Conservation (phyloP, 2,797 vertebrate species). For the Bovichtus diacanthus region DNA sequence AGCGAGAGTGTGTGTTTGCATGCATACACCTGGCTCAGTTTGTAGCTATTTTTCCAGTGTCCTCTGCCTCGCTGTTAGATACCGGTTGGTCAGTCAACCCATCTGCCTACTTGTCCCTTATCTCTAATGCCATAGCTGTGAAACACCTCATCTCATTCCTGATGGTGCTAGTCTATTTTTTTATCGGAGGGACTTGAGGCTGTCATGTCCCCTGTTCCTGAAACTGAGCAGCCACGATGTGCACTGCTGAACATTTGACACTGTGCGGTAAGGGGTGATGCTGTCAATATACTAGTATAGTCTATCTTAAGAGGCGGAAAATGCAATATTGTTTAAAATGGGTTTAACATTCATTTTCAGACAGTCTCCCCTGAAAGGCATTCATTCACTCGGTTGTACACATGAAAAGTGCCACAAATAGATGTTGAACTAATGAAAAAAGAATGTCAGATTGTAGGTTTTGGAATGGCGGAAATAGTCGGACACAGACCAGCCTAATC, state of each 20-base stretch:
- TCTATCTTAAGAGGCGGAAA: neutral
- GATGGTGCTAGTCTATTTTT: conserved; percentile 45
- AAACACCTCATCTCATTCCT: conserved; percentile 44
- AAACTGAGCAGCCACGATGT: conserved; percentile 44
- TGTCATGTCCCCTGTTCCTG: conserved; percentile 38
- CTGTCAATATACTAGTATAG: neutral
- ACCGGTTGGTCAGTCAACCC: conserved; percentile 16
- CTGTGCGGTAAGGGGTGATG: neutral
- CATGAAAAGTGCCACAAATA: neutral
- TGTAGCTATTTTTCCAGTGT: conserved; percentile 12
- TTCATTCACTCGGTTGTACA: neutral
- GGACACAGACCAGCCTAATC: neutral
- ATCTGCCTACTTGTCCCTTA: conserved; percentile 36
- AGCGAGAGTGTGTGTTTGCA: neutral
- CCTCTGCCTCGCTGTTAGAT: conserved; percentile 18
- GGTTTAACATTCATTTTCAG: neutral
- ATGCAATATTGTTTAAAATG: neutral
- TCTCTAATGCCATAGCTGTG: conserved; percentile 33
- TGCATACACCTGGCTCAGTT: conserved; percentile 20
- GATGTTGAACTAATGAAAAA: too few species aligned
- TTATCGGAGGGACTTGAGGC: conserved; percentile 32
- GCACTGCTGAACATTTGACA: conserved; percentile 41
- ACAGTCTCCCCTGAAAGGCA: neutral
- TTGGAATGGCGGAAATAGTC: neutral
- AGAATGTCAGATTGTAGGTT: neutral